These are phyloP conservation scores for Calameuta idolon DNA, from an alignment of 2,888 invertebrate genomes.

Conservation along the genomic window DNA sequence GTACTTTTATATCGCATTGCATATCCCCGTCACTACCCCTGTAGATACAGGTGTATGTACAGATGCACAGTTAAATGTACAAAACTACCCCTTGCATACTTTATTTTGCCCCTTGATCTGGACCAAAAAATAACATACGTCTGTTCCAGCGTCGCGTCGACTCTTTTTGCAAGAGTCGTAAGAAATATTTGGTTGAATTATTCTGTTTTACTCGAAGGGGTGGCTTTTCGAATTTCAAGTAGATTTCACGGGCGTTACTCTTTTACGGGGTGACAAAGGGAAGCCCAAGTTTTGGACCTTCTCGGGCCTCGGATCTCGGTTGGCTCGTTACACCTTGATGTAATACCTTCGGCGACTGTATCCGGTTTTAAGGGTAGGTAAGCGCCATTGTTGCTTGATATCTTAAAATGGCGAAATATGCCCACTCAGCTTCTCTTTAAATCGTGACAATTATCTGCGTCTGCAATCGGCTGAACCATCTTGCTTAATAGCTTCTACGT, in stretches of 20 bases:
- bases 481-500: conserved; percentile 61
- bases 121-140: neutral
- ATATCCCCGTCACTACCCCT: neutral
- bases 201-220: neutral
- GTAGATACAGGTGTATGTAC: neutral
- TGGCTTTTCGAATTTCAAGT: neutral
- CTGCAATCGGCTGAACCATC: conserved; percentile 47
- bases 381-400: conserved; percentile 21
- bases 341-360: neutral
- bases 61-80: neutral
- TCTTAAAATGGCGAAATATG: conserved; percentile 35
- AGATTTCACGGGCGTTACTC: neutral
- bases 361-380: neutral
- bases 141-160: neutral
- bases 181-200: neutral
- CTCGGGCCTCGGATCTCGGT: conserved; percentile 1
- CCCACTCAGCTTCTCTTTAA: conserved; percentile 52
- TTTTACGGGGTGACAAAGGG: neutral
- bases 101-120: neutral
- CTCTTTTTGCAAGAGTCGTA: neutral
- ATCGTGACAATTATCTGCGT: conserved; percentile 48
- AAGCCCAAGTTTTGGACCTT: conserved; percentile 8
- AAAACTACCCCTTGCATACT: neutral
- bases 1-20: neutral
- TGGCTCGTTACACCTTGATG: conserved; percentile 13